Evolutionary conservation across 1,140 invertebrate genomes (phyloP), one percentile per base, ranked within the genome.

Genomic region (Solen grandis): DNA sequence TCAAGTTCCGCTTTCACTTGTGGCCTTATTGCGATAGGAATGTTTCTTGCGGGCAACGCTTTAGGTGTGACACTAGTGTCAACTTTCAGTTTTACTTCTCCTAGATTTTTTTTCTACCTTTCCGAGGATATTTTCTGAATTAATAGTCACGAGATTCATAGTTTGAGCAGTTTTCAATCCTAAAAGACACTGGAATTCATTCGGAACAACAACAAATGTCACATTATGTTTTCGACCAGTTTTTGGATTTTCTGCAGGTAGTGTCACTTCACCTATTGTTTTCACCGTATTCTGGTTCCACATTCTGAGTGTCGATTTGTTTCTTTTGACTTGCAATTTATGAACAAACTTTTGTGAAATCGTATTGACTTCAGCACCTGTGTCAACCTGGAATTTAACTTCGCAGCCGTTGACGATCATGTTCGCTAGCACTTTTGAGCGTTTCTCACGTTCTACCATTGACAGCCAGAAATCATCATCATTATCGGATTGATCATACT

Each of bases 1-100:
- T 76, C 57, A n/a, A 52, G 5, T 33, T 76, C 36, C 5, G 10
- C 19, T 52, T 76, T 76, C 38, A 75, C 73, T 1, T 75, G 22
- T 8, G 36, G 33, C 35, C 29, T 63, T 4, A 75, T 29, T 13
- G 60, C 59, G 5, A 75, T 1, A n/a, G 59, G 73, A 4, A 75
- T 63, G 27, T 75, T 63, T 29, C 73, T 46, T 4, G 59, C 59
- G 2, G 59, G 60, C 22, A 75, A 33, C 31, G 57, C 57, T 10
- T 27, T 62, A 13, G 73, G 59, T 13, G 8, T 31, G 22, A 46
- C 60, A 52, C 16, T 0, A 25, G 46, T 46, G 10, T 46, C 36
- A 16, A 50, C 38, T 50, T 10, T 50, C 14, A 75, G 25, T 50
- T 8, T 50, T n/a, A 54, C 57, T 75, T 75, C 73, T 22, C 57